phyloP scores from a whole-genome alignment of 1,140 invertebrate genomes.

The Heliothis subflexa region DNA sequence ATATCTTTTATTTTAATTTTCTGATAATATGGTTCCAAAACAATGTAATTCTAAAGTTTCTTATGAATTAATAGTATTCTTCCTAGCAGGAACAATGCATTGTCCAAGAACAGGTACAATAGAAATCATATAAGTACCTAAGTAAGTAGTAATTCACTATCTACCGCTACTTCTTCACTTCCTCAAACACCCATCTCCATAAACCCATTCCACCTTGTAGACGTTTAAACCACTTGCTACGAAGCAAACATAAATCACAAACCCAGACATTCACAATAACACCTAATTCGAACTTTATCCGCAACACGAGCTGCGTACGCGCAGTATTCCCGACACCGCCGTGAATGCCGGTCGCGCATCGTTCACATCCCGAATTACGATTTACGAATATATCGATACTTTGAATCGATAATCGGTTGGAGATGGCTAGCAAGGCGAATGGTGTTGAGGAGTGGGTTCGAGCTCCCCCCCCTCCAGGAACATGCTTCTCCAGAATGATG shows the following conservation, averaged over 20 bases:
- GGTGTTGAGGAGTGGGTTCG: slow-evolving; percentile 72
- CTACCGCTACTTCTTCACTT: too few species aligned
- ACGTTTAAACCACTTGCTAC: not conserved
- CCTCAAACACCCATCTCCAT: too few species aligned
- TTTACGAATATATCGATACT: not conserved
- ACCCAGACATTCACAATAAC: slow-evolving; percentile 11
- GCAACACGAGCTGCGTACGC: slow-evolving; percentile 52
- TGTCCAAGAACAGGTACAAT: too few species aligned
- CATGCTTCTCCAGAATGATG: slow-evolving; percentile 86
- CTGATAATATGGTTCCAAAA: too few species aligned
- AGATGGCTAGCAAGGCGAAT: slow-evolving; percentile 70
- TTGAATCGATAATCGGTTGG: not conserved
- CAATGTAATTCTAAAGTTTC: too few species aligned
- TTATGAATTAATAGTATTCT: too few species aligned
- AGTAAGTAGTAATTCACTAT: too few species aligned
- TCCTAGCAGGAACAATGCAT: too few species aligned
- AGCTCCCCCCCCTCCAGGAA: slow-evolving; percentile 76
- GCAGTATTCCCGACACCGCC: slow-evolving; percentile 57
- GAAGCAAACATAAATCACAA: slow-evolving; percentile 9
- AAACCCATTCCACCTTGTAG: too few species aligned
- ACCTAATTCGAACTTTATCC: not conserved
- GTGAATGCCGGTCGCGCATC: slow-evolving; percentile 46
- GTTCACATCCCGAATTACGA: not conserved
- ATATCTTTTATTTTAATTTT: too few species aligned
- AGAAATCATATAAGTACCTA: too few species aligned